Percentiles rank a stretch among this genome's conserved stretches.
Evolutionary conservation across 2,888 invertebrate genomes (phyloP).

Genomic region (Andrena camellia): DNA sequence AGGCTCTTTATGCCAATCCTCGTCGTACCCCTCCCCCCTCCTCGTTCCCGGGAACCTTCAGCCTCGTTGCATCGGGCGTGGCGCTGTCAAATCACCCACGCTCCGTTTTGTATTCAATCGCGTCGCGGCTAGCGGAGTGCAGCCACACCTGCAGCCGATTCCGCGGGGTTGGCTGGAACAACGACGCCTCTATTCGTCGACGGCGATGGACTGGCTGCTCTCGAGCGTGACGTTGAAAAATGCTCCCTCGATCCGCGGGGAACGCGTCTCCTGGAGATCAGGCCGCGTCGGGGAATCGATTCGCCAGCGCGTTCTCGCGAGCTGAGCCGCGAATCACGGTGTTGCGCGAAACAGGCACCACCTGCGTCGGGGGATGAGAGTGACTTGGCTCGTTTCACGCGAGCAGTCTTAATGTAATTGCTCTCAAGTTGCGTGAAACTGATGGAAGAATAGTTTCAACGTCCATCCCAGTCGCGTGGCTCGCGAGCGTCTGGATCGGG

Average conservation of each 20-base stretch:
- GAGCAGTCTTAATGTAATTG: slow-evolving; percentile 31
- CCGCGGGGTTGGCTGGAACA: slow-evolving; percentile 51
- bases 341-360: background rate
- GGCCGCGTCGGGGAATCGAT: slow-evolving; percentile 29
- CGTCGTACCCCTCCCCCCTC: slow-evolving; percentile 23
- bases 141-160: slow-evolving; percentile 63
- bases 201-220: slow-evolving; percentile 45
- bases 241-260: slow-evolving; percentile 34
- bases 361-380: background rate
- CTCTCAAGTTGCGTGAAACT: background rate
- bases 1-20: slow-evolving; percentile 66
- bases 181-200: slow-evolving; percentile 48
- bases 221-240: slow-evolving; percentile 65
- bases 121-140: slow-evolving; percentile 36
- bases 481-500: background rate
- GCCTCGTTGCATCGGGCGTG: background rate
- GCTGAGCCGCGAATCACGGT: slow-evolving; percentile 20
- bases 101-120: slow-evolving; percentile 69
- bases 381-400: slow-evolving; percentile 8
- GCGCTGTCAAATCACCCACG: slow-evolving; percentile 59
- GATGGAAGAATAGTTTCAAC: background rate
- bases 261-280: slow-evolving; percentile 13
- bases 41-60: background rate
- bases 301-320: background rate
- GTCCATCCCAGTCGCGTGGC: background rate